These are phyloP conservation scores for Campoletis raptor DNA, from an alignment of 2,888 invertebrate genomes.

Conservation along the genomic window DNA sequence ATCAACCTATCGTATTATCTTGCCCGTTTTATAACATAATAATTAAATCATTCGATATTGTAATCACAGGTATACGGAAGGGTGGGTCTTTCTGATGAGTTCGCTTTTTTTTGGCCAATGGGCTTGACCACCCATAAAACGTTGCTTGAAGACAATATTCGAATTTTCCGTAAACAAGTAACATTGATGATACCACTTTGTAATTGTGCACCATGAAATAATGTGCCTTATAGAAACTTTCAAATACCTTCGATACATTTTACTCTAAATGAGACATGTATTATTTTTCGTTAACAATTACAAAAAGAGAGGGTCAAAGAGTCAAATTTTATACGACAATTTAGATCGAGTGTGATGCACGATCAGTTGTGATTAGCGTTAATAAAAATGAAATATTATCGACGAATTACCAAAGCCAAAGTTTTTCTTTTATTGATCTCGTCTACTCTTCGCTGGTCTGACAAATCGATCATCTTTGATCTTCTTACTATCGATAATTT, in stretches of 20 bases:
- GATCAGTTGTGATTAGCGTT: constrained; percentile 49
- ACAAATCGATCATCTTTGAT: constrained; percentile 19
- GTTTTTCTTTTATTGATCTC: background rate
- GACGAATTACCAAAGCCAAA: background rate
- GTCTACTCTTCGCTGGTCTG: constrained; percentile 43
- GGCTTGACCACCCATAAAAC: no score
- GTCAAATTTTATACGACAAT: constrained; percentile 48
- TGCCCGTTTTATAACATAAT: constrained; percentile 22
- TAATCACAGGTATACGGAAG: background rate
- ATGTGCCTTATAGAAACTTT: constrained; percentile 18
- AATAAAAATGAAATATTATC: constrained; percentile 49
- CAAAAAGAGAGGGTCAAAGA: background rate
- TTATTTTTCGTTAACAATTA: background rate
- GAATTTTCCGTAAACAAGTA: background rate
- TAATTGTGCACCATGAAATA: constrained; percentile 1
- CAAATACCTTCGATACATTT: background rate
- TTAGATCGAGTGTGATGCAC: constrained; percentile 29
- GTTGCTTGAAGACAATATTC: background rate
- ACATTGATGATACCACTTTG: background rate
- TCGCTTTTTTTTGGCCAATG: background rate
- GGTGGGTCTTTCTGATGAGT: background rate
- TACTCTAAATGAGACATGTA: background rate
- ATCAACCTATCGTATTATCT: background rate
- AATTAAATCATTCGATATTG: constrained; percentile 13
- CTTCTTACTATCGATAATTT: background rate